phyloP scores from a whole-genome alignment of 2,113 vertebrate species.

The Jaculus jaculus region DNA sequence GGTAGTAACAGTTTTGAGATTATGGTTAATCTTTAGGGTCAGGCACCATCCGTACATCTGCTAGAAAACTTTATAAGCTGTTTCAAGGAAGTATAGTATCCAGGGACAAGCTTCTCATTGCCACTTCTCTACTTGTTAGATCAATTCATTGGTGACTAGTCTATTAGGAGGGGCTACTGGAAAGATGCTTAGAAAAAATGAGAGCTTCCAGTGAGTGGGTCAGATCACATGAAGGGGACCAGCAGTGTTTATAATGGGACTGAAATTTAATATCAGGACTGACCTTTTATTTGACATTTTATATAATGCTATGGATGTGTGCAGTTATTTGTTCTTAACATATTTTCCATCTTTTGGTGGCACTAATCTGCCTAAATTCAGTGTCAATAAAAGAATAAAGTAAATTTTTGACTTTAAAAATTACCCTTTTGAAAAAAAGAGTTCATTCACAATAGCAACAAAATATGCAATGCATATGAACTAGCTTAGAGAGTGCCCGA shows the following conservation, averaged over 20 bases:
- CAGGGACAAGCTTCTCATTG: not conserved
- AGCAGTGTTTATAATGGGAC: conserved; percentile 69
- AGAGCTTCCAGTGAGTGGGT: conserved; percentile 42
- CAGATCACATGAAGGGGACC: conserved; percentile 61
- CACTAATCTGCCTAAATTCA: conserved; percentile 79
- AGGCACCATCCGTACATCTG: not conserved
- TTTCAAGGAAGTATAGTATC: not conserved
- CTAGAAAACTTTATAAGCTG: not conserved
- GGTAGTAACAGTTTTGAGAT: not conserved
- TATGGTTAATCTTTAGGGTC: not conserved
- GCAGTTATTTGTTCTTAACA: conserved; percentile 79
- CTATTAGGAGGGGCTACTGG: not conserved
- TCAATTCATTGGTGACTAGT: not conserved
- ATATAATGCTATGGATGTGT: conserved; percentile 78
- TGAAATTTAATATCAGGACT: conserved; percentile 79
- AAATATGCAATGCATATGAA: conserved; percentile 63
- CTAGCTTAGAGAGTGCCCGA: conserved; percentile 47
- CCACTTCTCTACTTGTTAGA: not conserved
- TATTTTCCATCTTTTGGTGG: conserved; percentile 76
- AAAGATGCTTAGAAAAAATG: conserved; percentile 33
- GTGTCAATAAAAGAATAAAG: conserved; percentile 77
- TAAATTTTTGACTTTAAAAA: conserved; percentile 74
- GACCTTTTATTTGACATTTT: conserved; percentile 82
- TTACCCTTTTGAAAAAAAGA: conserved; percentile 59
- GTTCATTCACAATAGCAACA: conserved; percentile 69